Evolutionary conservation across 2,113 vertebrate genomes (phyloP), one percentile per base, ranked within the genome.

Genomic region (Theristicus caerulescens): DNA sequence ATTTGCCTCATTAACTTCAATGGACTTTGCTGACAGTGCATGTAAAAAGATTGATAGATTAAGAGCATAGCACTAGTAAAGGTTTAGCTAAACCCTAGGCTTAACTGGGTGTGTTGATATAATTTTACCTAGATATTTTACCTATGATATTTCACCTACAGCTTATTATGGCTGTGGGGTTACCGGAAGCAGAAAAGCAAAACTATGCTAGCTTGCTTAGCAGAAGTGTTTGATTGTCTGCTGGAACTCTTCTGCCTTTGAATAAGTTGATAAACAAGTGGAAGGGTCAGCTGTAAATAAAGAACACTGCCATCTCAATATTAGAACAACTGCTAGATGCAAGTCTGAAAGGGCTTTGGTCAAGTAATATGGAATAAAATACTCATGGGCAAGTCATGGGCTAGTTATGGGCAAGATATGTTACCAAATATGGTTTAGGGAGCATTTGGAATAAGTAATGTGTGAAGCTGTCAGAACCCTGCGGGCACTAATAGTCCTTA

Each of bases 1-100:
- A 91, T 84, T 82, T 91, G 71, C 90, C 34, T 94, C 67, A 49
- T 96, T 94, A 96, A 92, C 57, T 95, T 86, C 85, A 80, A 40
- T 44, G 64, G 66, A 78, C 34, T 90, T 88, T 77, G 38, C 86
- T 90, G 88, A 58, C 49, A 46, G 79, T 32, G 34, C 36, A 44
- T 3, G 4, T 72, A 69, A 77, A 80, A 55, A 80, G 42, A 51
- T 16, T 73, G 62, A 44, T 88, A 83, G 21, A 51, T 92, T 72
- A 83, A 83, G 22, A 86, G 17, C 34, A 57, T 16, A 66, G 58
- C 11, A 76, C 26, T 27, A 74, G 16, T 36, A 86, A 88, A 81
- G 19, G 13, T 67, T 94, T 76, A 90, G 31, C 4, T 70, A 90
- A 93, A 73, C 27, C 15, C 47, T 83, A n/a, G n/a, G 15, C 11